Percentiles rank a stretch among this genome's conserved stretches.
Evolutionary conservation across 2,797 vertebrate genomes (phyloP).

Genomic region (Aythya fuligula): DNA sequence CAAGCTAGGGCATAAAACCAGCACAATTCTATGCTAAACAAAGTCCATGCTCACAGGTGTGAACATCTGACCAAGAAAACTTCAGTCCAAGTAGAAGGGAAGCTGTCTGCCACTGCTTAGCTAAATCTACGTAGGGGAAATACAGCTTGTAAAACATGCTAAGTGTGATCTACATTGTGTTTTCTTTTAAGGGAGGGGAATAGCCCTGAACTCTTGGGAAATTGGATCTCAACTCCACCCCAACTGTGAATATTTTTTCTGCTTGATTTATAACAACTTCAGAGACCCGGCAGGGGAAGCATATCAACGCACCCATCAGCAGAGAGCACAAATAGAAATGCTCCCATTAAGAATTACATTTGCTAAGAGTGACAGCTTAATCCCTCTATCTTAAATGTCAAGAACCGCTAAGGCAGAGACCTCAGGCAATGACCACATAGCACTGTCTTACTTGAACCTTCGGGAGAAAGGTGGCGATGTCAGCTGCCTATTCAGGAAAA

Average conservation of each 20-base stretch:
- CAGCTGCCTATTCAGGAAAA: slow-evolving; percentile 9
- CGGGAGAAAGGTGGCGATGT: slow-evolving; percentile 17
- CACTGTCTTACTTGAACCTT: background rate
- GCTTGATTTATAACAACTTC: slow-evolving; percentile 1
- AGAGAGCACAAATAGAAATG: slow-evolving; percentile 10
- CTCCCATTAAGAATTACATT: background rate
- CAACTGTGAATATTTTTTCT: background rate
- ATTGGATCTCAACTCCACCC: background rate
- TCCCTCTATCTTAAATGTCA: slow-evolving; percentile 47
- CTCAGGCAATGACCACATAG: background rate
- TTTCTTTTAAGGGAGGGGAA: background rate
- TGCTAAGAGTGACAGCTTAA: slow-evolving; percentile 24
- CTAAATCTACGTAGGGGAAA: background rate
- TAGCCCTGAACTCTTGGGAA: background rate
- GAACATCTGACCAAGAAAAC: background rate
- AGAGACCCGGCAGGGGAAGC: background rate
- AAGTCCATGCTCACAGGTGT: background rate
- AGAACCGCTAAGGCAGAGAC: background rate
- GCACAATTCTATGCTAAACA: background rate
- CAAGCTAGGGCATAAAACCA: background rate
- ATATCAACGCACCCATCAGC: background rate
- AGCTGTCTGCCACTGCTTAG: background rate
- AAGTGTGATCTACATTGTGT: background rate
- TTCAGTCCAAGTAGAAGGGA: background rate
- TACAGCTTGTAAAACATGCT: background rate